Percentiles rank a stretch among this genome's conserved stretches.
These are phyloP conservation scores for Ochropleura leucogaster DNA, from an alignment of 2,888 invertebrate species.

Conservation along the genomic window DNA sequence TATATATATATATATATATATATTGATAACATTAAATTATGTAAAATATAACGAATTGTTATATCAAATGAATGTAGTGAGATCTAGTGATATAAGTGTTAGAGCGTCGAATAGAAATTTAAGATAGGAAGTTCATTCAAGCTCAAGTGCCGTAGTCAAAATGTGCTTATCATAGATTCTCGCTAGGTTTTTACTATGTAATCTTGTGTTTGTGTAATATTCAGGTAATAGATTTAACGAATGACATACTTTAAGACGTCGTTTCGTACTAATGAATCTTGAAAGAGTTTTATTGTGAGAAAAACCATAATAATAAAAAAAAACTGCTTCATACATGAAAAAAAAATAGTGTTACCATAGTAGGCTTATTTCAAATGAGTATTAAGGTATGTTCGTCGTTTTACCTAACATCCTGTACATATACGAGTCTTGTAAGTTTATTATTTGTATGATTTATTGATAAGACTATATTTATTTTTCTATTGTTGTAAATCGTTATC, in stretches of 20 bases:
- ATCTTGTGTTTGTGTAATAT: slow-evolving; percentile 7
- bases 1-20: slow-evolving; percentile 18
- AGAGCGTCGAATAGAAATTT: slow-evolving; percentile 38
- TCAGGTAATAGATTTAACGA: not conserved
- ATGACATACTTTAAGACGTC: not conserved
- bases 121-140: slow-evolving; percentile 13
- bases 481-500: not conserved
- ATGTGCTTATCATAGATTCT: slow-evolving; percentile 27
- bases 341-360: not conserved
- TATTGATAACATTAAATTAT: slow-evolving; percentile 24
- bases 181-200: slow-evolving; percentile 17
- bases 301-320: not conserved
- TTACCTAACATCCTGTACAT: not conserved
- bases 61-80: slow-evolving; percentile 64
- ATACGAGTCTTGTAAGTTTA: slow-evolving; percentile 25
- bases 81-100: slow-evolving; percentile 63
- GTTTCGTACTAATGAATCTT: not conserved
- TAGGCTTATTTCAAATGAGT: not conserved
- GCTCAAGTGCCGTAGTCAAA: slow-evolving; percentile 42
- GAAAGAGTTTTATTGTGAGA: not conserved
- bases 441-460: slow-evolving; percentile 34
- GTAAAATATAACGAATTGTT: slow-evolving; percentile 47
- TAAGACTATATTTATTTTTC: slow-evolving; percentile 21
- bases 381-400: not conserved
- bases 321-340: not conserved